These are phyloP conservation scores for Sturnus vulgaris DNA, from an alignment of 2,113 vertebrate species.

Conservation along the genomic window DNA sequence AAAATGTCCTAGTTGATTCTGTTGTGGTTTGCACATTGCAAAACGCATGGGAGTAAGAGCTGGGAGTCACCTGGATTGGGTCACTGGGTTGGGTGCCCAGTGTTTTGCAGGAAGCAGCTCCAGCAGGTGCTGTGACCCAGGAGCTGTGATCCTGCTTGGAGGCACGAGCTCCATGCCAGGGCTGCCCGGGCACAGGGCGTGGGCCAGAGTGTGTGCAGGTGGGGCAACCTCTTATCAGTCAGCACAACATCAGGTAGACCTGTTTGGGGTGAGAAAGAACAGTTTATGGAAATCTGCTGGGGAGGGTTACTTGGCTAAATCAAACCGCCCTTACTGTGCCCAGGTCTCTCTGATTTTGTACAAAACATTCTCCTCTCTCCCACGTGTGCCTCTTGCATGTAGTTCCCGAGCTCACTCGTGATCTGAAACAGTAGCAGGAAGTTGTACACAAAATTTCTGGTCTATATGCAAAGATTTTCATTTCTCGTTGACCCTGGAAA, in stretches of 20 bases:
- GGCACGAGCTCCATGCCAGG: too few relatives aligned
- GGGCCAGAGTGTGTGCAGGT: neutral
- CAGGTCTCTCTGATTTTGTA: neutral
- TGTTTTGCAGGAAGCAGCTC: neutral
- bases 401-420: neutral
- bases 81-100: neutral
- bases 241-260: neutral
- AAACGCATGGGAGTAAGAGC: neutral
- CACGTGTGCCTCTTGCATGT: neutral
- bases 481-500: neutral
- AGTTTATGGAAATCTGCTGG: neutral
- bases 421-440: neutral
- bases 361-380: neutral
- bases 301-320: neutral
- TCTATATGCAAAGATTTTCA: neutral
- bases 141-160: neutral
- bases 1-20: neutral
- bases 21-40: neutral
- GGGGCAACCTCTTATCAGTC: fast-evolving
- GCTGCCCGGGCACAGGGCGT: fast-evolving
- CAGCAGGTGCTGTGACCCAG: neutral
- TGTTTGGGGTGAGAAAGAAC: neutral
- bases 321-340: neutral
- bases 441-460: neutral
- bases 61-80: neutral